Evolutionary conservation across 2,888 invertebrate genomes (phyloP).

Genomic region (Drosophila kokeensis): DNA sequence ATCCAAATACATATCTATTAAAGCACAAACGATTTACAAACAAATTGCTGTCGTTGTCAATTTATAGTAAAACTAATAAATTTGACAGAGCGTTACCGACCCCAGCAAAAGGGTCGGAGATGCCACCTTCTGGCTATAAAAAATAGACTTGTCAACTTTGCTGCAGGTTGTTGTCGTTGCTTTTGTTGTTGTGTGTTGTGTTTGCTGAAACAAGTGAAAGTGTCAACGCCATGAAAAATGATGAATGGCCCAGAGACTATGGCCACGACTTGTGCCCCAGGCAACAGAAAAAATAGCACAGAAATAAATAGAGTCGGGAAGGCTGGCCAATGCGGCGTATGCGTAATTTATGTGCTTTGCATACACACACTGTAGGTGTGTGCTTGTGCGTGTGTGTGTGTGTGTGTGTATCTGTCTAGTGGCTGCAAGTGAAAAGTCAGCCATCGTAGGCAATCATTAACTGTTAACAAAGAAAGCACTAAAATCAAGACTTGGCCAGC

Average conservation of each 20-base stretch:
- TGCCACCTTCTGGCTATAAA: constrained; percentile 42
- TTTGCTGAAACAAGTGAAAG: constrained; percentile 79
- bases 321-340: constrained; percentile 72
- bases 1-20: constrained; percentile 12
- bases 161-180: constrained; percentile 33
- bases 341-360: constrained; percentile 71
- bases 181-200: constrained; percentile 43
- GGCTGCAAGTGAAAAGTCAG: constrained; percentile 67
- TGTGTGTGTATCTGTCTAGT: constrained; percentile 8
- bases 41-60: constrained; percentile 74
- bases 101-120: constrained; percentile 20
- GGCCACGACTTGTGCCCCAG: constrained; percentile 25
- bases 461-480: constrained; percentile 43
- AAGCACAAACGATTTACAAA: constrained; percentile 55
- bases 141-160: constrained; percentile 76
- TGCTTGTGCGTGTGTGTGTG: not conserved
- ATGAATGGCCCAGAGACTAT: constrained; percentile 70
- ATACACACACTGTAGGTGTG: constrained; percentile 5
- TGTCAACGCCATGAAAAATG: constrained; percentile 79
- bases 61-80: constrained; percentile 79
- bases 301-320: constrained; percentile 43
- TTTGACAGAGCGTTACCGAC: constrained; percentile 71
- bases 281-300: constrained; percentile 6
- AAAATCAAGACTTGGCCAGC: constrained; percentile 30
- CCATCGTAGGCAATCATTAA: constrained; percentile 51